Evolutionary conservation across 2,113 vertebrate species (phyloP), one percentile per base, ranked within the genome.

Genomic region (Rhodinocichla rosea): DNA sequence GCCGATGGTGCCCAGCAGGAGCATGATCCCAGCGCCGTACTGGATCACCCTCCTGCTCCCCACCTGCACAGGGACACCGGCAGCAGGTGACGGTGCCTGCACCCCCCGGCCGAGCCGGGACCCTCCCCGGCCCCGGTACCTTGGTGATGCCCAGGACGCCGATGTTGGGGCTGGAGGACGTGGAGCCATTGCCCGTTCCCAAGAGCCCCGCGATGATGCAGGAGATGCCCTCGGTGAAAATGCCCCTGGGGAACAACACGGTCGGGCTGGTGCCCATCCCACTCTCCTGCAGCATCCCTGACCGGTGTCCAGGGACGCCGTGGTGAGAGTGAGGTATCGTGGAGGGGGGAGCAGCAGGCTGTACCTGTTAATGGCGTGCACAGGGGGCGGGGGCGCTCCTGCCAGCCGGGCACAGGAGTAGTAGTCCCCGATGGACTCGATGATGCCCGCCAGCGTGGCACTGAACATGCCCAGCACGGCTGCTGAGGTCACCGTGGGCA

Each of bases 381-480:
- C 97, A 0, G 99, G 99, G 86, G 99, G 99, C 2, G 99, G 97
- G 0, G 98, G 98, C 9, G 99, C 99, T 49, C 99, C 99, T 1
- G 99, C 98, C 79, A 99, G 98, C 49, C 99, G 98, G 47, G 99
- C 99, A 23, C 99, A 99, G 17, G 99, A 99, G 22, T 99, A 99
- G 88, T 99, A 99, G 94, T 99, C 99, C 21, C 99, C 99, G 0
- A 99, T 99, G 28, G 99, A 99, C 96, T 99, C 99, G 7, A 99
- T 98, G 53, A 99, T 99, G 53, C 99, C 99, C 0, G 99, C 98
- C 90, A 99, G 75, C 1, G 98, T 99, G 21, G 99, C 99, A 21
- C 99, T 99, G 93, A 99, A 98, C 99, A 99, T 99, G 20, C 99
- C 99, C 95, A 99, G 83, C 84, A 99, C 99, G 5, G 99, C 99